Conservation (phyloP, 2,113 vertebrate genomes). For the Atrichornis clamosus region DNA sequence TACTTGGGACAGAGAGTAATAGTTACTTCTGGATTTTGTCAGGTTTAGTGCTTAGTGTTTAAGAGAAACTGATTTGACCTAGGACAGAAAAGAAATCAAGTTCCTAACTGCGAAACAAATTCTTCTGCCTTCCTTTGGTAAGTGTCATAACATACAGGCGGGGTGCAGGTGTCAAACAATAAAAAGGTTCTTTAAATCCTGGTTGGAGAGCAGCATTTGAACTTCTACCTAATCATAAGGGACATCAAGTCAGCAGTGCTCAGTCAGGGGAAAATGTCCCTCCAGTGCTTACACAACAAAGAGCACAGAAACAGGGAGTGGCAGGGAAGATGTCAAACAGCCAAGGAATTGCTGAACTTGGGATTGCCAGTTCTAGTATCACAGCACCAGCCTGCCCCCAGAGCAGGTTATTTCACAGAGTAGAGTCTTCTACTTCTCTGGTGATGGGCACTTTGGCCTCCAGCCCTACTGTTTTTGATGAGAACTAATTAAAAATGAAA, state of each 20-base stretch:
- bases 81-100: accelerated
- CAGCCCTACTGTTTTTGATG: not conserved
- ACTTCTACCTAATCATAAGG: not conserved
- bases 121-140: not conserved
- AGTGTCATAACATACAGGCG: accelerated
- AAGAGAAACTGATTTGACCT: not conserved
- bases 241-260: accelerated
- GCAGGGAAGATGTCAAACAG: not conserved
- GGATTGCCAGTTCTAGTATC: accelerated
- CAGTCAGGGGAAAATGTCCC: accelerated
- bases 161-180: not conserved
- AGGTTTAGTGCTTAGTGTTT: not conserved
- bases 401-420: not conserved
- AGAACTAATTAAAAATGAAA: not conserved
- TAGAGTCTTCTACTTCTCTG: too few relatives aligned
- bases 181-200: not conserved
- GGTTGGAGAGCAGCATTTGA: not conserved
- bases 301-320: accelerated
- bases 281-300: accelerated
- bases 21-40: not conserved
- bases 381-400: not conserved
- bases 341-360: accelerated
- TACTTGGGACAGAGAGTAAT: not conserved
- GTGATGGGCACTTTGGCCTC: not conserved
- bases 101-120: not conserved